Evolutionary conservation across 1,140 invertebrate species (phyloP), one percentile per base, ranked within the genome.

Genomic region (Phortica variegata): DNA sequence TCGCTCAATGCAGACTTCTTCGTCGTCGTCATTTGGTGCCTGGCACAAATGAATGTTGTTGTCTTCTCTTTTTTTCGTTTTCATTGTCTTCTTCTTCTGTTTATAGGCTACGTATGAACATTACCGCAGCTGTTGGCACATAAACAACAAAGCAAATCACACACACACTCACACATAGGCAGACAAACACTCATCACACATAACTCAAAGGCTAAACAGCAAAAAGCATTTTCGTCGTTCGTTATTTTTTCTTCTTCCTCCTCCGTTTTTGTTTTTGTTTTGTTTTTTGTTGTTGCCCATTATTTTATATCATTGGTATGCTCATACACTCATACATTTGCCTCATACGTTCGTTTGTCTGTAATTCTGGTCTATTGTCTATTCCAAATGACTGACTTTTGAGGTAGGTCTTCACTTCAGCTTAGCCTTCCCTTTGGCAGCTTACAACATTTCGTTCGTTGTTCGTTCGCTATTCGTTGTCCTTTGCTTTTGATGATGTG

Each of bases 321-420:
- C 34, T 37, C 16, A 32, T 23, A 31, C 34, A 33, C 18, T 16
- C 32, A 20, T 32, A 49, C 18, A 31, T 57, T 38, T 49, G n/a
- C 32, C 41, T 21, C 42, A 18, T 15, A 49, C 21, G 33, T 46
- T 29, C 18, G 46, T 49, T 47, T 60, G 58, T 51, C 60, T 62
- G 60, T 68, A 66, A 66, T 66, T 66, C 54, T 54, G 54, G 40
- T 39, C 49, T 42, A 63, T 68, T 66, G 63, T 66, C 63, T 55
- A 62, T 52, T 58, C 63, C 51, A 60, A 68, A 55, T 60, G 56
- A 62, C 40, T 60, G 56, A 51, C 44, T 58, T n/a, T 68, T 66
- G 63, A 50, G 63, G 63, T 60, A 66, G 63, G 63, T 66, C 60
- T 37, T 38, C 18, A 15, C 6, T 18, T 17, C 12, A 17, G 9